phyloP scores from a whole-genome alignment of 2,888 invertebrate species.

The Leucophenga montana region DNA sequence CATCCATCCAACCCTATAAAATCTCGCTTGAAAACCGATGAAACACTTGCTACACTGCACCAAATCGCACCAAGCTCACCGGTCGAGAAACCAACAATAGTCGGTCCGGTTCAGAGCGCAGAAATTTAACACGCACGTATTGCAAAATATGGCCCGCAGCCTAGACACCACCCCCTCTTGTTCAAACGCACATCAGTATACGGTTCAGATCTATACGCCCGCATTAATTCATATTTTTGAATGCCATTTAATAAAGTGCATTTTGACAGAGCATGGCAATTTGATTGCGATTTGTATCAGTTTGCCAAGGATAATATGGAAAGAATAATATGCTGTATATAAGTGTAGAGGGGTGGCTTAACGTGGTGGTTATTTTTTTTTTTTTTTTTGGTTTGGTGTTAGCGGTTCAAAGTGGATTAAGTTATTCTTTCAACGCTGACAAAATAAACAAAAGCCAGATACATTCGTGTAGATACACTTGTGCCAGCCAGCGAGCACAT shows the following conservation, averaged over 20 bases:
- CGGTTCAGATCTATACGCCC: slow-evolving; percentile 4
- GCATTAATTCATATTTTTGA: slow-evolving; percentile 36
- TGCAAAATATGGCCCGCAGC: slow-evolving; percentile 46
- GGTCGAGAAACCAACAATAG: slow-evolving; percentile 65
- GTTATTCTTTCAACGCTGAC: slow-evolving; percentile 40
- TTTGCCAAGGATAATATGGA: slow-evolving; percentile 8
- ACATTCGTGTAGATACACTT: slow-evolving; percentile 41
- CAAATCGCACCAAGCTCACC: slow-evolving; percentile 42
- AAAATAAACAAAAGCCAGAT: slow-evolving; percentile 47
- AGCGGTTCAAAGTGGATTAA: slow-evolving; percentile 43
- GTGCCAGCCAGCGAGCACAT: slow-evolving; percentile 24
- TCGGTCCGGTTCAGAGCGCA: slow-evolving; percentile 64
- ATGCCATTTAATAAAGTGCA: slow-evolving; percentile 36
- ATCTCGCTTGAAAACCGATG: slow-evolving; percentile 45
- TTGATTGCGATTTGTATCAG: slow-evolving; percentile 24
- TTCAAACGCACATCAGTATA: too few species aligned
- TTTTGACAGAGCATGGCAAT: slow-evolving; percentile 22
- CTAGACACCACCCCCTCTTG: slow-evolving; percentile 26
- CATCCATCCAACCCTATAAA: slow-evolving; percentile 49
- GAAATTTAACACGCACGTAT: slow-evolving; percentile 55
- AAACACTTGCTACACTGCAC: slow-evolving; percentile 49
- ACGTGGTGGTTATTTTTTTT: slow-evolving; percentile 49
- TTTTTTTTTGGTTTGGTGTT: slow-evolving; percentile 48
- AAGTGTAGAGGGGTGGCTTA: slow-evolving; percentile 40
- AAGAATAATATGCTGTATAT: neutral